Conservation (phyloP, 2,797 vertebrate genomes). For the Melanogrammus aeglefinus region DNA sequence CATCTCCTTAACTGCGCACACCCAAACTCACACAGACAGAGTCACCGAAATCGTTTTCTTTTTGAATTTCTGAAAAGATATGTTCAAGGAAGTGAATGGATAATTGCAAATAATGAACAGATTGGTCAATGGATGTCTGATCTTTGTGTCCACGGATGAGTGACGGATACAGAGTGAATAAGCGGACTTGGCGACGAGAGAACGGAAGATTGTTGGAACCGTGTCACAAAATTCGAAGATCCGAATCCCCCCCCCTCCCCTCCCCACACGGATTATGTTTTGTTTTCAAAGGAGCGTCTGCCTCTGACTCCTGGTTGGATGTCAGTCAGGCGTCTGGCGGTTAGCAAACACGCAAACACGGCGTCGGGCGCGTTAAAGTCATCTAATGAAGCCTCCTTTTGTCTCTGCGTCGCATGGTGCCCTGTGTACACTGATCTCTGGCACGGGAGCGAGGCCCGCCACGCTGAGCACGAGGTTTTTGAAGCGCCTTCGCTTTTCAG, state of each 20-base stretch:
- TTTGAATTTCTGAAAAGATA: neutral
- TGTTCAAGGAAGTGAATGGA: neutral
- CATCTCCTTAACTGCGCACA: too few species aligned
- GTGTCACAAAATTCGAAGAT: too few species aligned
- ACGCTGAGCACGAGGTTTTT: constrained; percentile 59
- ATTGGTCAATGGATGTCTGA: neutral
- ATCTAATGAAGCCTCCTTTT: constrained; percentile 60
- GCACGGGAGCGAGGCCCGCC: constrained; percentile 54
- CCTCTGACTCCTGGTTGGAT: constrained; percentile 54
- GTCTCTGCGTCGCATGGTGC: constrained; percentile 54
- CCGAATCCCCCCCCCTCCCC: too few species aligned
- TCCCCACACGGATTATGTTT: too few species aligned
- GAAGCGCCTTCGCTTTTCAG: constrained; percentile 53
- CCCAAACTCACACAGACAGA: too few species aligned
- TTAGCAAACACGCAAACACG: constrained; percentile 15
- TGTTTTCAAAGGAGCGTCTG: constrained; percentile 50
- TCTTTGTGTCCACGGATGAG: neutral
- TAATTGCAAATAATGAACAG: neutral
- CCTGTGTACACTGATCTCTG: constrained; percentile 25
- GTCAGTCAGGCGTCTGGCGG: constrained; percentile 44
- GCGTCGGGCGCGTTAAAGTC: constrained; percentile 29
- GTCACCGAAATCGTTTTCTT: neutral
- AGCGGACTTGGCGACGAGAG: too few species aligned
- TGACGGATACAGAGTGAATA: neutral
- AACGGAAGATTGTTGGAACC: too few species aligned